phyloP scores from a whole-genome alignment of 2,888 invertebrate species.

The Parnassius orleans region DNA sequence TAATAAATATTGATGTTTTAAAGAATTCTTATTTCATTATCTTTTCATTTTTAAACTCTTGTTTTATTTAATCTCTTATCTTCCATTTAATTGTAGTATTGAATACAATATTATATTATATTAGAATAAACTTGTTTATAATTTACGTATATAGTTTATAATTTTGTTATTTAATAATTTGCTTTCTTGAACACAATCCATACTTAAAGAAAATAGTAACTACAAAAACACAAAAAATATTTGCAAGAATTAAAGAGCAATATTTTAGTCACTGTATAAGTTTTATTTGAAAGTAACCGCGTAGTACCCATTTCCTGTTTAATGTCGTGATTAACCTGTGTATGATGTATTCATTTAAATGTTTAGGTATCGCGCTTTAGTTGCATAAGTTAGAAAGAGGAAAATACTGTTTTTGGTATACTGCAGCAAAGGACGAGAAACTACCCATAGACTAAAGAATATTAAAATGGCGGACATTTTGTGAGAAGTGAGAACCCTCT shows the following conservation, averaged over 20 bases:
- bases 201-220: not conserved
- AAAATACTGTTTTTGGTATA: conserved; percentile 11
- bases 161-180: too few species aligned
- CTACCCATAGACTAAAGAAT: conserved; percentile 16
- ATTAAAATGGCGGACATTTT: conserved; percentile 61
- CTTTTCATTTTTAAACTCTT: too few species aligned
- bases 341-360: conserved; percentile 10
- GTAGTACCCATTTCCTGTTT: conserved; percentile 25
- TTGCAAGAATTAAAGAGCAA: too few species aligned
- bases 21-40: too few species aligned
- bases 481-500: conserved; percentile 80
- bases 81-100: too few species aligned
- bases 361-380: conserved; percentile 31
- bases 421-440: conserved; percentile 15
- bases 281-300: conserved; percentile 26
- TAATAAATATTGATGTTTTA: too few species aligned
- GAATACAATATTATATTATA: too few species aligned
- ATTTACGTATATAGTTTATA: too few species aligned
- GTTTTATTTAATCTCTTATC: too few species aligned
- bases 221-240: not conserved
- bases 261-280: too few species aligned
- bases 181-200: too few species aligned
- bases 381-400: conserved; percentile 25
- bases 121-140: too few species aligned
- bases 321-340: conserved; percentile 16